phyloP scores from a whole-genome alignment of 2,797 vertebrate genomes.

The Sebastes itinus region DNA sequence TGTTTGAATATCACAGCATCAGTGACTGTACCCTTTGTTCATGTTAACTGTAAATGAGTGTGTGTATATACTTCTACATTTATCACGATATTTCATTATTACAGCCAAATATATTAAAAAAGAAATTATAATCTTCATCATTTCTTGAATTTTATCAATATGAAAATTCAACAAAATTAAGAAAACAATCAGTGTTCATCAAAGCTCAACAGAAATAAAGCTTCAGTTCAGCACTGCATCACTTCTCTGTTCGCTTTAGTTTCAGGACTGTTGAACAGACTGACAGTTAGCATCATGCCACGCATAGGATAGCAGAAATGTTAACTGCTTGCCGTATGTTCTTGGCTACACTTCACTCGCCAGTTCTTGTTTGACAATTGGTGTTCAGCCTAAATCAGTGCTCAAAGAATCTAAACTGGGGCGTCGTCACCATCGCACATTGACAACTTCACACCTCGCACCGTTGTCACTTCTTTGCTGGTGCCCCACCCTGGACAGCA shows the following conservation, averaged over 20 bases:
- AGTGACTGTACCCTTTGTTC: neutral
- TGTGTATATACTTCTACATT: neutral
- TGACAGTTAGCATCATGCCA: neutral
- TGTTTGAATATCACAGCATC: slow-evolving; percentile 19
- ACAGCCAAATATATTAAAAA: neutral
- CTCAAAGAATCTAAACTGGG: neutral
- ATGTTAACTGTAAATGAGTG: slow-evolving; percentile 12
- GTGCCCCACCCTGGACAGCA: neutral
- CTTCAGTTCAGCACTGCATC: neutral
- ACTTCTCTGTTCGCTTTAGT: neutral
- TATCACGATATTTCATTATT: neutral
- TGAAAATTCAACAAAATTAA: neutral
- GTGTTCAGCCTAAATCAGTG: neutral
- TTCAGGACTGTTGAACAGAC: neutral
- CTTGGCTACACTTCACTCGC: neutral
- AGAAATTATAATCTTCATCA: too few species aligned
- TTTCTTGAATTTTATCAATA: neutral
- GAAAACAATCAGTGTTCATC: neutral
- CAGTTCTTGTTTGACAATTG: neutral
- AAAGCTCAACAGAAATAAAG: neutral
- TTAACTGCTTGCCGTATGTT: neutral
- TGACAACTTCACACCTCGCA: neutral
- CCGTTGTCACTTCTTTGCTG: neutral
- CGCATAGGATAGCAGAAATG: neutral
- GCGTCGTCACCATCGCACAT: neutral